Evolutionary conservation across 2,888 invertebrate genomes (phyloP), one percentile per base, ranked within the genome.

Genomic region (Labia minor): DNA sequence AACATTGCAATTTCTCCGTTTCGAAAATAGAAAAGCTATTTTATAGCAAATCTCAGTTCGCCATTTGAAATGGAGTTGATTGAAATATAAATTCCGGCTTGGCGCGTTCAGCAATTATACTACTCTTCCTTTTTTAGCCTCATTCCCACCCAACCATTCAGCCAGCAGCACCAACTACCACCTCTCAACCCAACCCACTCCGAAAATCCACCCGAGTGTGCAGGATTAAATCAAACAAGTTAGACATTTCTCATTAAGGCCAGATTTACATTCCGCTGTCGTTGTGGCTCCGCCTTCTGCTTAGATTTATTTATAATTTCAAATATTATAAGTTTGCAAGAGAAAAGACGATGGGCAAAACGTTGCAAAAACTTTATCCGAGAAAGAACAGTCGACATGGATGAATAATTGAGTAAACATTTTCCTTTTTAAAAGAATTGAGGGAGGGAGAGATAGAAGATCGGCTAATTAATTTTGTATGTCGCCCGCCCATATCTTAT

Each of bases 261-360:
- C 49, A 49, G 49, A 49, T 49, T 49, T 49, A 49, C 49, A 49
- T 49, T 49, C 49, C 49, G 49, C 49, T 49, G 49, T 49, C 49
- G 49, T 49, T 49, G 49, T 49, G 49, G 49, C 49, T 49, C 49
- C 49, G 49, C 49, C 49, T 16, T 49, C 16, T 16, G 14, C 49
- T 49, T 49, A 49, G 49, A 49, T 49, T 49, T 49, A 37, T 61
- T 66, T 66, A 33, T 62, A 63, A 66, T 66, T 66, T 37, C 62
- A 62, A 63, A 66, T 66, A 62, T 66, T 62, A 49, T 49, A 49
- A 49, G 49, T 49, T 49, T 49, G 16, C 4, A 14, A 49, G 49
- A 49, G 3, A 21, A n/a, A 11, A 26, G 6, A 16, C 4, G 18
- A 21, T 26, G 8, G 26, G 37, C 20, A 49, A 49, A 49, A 49